Evolutionary conservation across 2,888 invertebrate genomes (phyloP).

Genomic region (Loripinus fragilis): DNA sequence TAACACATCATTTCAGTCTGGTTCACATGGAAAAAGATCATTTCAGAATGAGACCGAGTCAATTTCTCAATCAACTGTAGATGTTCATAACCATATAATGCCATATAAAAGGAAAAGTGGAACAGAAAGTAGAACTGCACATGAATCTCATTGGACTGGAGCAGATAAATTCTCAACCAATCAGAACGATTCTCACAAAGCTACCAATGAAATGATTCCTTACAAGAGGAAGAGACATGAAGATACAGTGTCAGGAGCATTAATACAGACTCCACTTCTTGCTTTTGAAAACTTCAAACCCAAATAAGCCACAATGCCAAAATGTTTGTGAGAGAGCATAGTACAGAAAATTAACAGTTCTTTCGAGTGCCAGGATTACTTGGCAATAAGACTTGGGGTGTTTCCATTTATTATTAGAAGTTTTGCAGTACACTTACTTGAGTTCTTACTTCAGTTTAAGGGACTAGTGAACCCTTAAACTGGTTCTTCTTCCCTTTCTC

Average conservation of each 20-base stretch:
- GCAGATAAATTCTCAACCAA: constrained; percentile 5
- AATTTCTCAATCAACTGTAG: background rate
- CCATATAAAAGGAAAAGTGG: constrained; percentile 29
- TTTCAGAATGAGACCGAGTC: background rate
- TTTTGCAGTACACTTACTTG: too few species aligned
- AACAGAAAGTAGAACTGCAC: background rate
- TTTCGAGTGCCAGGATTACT: too few species aligned
- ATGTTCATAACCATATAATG: background rate
- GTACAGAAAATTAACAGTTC: too few species aligned
- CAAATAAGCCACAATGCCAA: too few species aligned
- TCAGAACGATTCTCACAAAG: background rate
- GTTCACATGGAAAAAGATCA: background rate
- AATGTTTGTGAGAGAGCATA: too few species aligned
- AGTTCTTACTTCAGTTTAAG: too few species aligned
- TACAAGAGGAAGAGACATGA: constrained; percentile 25
- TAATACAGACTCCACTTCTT: constrained; percentile 44
- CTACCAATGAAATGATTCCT: constrained; percentile 18
- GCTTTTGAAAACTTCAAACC: constrained; percentile 16
- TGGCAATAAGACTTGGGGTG: too few species aligned
- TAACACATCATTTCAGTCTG: background rate
- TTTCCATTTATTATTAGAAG: too few species aligned
- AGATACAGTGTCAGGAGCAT: constrained; percentile 11
- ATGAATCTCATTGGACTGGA: constrained; percentile 1
- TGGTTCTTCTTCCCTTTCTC: too few species aligned
- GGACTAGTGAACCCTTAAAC: too few species aligned